Percentiles rank a stretch among this genome's conserved stretches.
Evolutionary conservation across 2,113 vertebrate species (phyloP).

Genomic region (Hystrix cristata): DNA sequence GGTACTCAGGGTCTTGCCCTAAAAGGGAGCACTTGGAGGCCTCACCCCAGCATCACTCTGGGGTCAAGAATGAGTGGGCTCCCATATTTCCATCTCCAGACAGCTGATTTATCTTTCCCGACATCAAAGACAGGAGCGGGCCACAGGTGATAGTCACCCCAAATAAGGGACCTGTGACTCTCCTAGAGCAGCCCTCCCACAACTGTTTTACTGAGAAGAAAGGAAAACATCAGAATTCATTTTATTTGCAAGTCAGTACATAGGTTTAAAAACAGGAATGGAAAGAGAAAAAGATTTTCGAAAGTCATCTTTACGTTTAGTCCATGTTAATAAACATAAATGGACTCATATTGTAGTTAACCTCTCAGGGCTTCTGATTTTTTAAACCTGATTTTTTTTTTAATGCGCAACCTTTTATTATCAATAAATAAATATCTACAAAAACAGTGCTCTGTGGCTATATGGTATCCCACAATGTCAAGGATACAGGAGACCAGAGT

Average conservation of each 20-base stretch:
- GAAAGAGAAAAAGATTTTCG: slow-evolving; percentile 17
- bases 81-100: not conserved
- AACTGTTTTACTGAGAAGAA: not conserved
- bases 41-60: not conserved
- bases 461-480: not conserved
- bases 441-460: not conserved
- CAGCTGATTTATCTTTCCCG: not conserved
- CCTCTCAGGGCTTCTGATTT: not conserved
- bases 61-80: not conserved
- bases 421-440: slow-evolving; percentile 2
- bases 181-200: not conserved
- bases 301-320: not conserved
- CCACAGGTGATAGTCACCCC: not conserved
- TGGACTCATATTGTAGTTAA: not conserved
- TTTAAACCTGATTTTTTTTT: slow-evolving; percentile 46
- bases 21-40: not conserved
- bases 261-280: not conserved
- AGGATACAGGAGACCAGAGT: not conserved
- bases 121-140: not conserved
- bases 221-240: not conserved
- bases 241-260: slow-evolving; percentile 26
- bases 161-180: not conserved
- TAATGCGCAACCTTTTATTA: not conserved
- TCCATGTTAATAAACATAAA: slow-evolving; percentile 7
- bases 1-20: not conserved